Conservation (phyloP, 2,888 invertebrate species). For the Dascillus cervinus region DNA sequence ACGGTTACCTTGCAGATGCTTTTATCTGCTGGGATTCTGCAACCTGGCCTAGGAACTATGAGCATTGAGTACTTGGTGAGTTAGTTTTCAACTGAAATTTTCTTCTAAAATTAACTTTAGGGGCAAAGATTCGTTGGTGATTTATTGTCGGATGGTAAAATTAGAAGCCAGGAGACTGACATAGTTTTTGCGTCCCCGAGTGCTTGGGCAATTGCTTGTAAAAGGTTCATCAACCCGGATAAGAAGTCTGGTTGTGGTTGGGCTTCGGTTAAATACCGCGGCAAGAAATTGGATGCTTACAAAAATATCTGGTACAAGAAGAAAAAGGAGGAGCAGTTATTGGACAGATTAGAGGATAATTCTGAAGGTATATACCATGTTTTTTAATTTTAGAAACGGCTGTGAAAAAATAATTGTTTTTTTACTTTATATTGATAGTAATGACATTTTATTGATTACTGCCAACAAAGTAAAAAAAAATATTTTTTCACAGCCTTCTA, state of each 20-base stretch:
- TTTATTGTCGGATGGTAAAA: constrained; percentile 77
- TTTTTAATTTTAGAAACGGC: not conserved
- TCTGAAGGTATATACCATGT: constrained; percentile 15
- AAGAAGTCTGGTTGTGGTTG: constrained; percentile 91
- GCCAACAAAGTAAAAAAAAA: no score
- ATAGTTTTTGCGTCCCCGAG: constrained; percentile 84
- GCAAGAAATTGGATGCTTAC: constrained; percentile 80
- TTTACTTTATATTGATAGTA: no score
- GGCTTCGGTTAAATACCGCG: constrained; percentile 85
- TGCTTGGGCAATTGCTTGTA: constrained; percentile 90
- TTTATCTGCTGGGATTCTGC: constrained; percentile 74
- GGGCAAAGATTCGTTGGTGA: constrained; percentile 87
- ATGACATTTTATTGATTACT: no score
- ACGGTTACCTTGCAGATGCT: constrained; percentile 82
- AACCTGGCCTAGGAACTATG: constrained; percentile 77
- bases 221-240: constrained; percentile 82
- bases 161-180: constrained; percentile 80
- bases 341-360: constrained; percentile 28
- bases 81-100: constrained; percentile 5
- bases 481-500: no score
- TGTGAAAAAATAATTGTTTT: no score
- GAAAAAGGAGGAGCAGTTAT: constrained; percentile 37
- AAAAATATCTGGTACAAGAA: constrained; percentile 79
- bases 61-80: constrained; percentile 83
- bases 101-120: constrained; percentile 41